Evolutionary conservation across 2,797 vertebrate genomes (phyloP).

Genomic region (Hypotaenidia philippensis): DNA sequence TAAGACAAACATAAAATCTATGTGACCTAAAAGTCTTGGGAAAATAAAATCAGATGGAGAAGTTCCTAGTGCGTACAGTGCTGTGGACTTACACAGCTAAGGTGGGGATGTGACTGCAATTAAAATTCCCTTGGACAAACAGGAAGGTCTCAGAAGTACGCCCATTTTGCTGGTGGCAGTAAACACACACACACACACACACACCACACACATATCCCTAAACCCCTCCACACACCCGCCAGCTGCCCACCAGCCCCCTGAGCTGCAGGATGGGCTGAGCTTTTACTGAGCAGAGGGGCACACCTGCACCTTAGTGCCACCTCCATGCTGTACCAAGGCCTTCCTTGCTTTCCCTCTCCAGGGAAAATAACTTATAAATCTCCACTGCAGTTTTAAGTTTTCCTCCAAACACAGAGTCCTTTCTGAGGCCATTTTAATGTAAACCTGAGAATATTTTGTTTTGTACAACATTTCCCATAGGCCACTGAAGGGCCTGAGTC

Average conservation of each 20-base stretch:
- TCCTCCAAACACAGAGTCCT: not conserved
- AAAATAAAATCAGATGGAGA: not conserved
- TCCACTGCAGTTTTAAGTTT: not conserved
- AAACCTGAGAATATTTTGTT: not conserved
- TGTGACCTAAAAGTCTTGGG: not conserved
- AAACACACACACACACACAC: no score
- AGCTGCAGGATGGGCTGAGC: not conserved
- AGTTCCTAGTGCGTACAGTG: rapidly evolving
- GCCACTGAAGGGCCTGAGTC: no score
- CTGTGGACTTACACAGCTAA: not conserved
- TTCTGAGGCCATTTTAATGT: not conserved
- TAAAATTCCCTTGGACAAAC: rapidly evolving
- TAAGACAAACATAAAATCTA: not conserved
- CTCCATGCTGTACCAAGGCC: not conserved
- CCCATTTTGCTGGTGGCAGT: not conserved
- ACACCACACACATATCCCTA: no score
- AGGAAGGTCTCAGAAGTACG: rapidly evolving
- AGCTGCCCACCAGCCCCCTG: rapidly evolving
- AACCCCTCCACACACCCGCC: no score
- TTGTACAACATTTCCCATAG: not conserved
- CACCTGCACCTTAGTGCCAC: rapidly evolving
- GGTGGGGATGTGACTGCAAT: rapidly evolving
- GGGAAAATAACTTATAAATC: not conserved
- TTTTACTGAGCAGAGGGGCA: not conserved
- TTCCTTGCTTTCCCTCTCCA: not conserved